Base-by-base conservation (phyloP, 1,140 invertebrate genomes). In the Drosophila pruinosa region DNA sequence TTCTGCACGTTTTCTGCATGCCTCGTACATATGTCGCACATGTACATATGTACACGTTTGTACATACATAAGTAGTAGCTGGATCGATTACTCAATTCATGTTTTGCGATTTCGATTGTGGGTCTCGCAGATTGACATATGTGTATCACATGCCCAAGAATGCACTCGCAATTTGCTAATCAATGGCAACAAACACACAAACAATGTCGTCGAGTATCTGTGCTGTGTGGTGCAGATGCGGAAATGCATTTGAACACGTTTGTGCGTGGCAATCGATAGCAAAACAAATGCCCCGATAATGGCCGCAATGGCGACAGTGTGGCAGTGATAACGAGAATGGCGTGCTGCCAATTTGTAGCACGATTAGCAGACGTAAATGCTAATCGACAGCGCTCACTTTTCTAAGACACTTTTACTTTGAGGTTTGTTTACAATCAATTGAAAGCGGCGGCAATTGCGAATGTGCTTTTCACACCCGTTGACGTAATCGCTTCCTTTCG, bases 201-300 rank as follows among this genome's bases (percentile, higher is more conserved):
- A 38, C 41, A 65, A 26, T 50, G 26, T 38, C 31, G n/a, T 14
- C 34, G 19, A 43, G n/a, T 34, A 5, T 47, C 12, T 54, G 8
- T 26, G 7, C 39, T 38, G 64, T 80, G 62, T 54, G 43, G 28
- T 45, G 48, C 2, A 50, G 7, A 34, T 64, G 71, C 82, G 82
- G 82, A 86, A 86, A 65, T 82, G 78, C 82, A 88, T 88, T 88
- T 88, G 78, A 88, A 75, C 82, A 86, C 82, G 82, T 86, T 72
- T 86, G 54, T 88, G 82, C 82, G 82, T 86, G 78, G 71, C 70
- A 41, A 26, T 5, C 38, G 68, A 80, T 79, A 72, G 31, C 62
- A 65, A 57, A 57, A 50, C 68, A 72, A 72, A 57, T 22, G 22
- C 15, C 4, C 5, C 62, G 62, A 72, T 59, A 72, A 59, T 53